These are phyloP conservation scores for Galaxias olidus DNA, from an alignment of 2,797 vertebrate species.

Conservation along the genomic window DNA sequence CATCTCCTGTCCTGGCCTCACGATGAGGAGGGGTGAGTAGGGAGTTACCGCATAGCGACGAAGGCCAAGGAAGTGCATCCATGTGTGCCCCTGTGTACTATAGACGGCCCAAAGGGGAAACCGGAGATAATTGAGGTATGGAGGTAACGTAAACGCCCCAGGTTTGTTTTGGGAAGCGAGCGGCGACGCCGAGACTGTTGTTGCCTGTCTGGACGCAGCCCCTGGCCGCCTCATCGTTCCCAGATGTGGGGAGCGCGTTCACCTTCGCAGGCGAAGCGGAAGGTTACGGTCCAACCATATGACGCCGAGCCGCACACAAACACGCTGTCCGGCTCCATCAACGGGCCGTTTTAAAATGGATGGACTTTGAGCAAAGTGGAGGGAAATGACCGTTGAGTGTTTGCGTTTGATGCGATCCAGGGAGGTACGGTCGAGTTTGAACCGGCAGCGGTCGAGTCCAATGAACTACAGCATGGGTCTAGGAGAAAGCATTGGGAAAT, in stretches of 20 bases:
- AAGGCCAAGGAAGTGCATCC: no score
- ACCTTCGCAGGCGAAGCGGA: slow-evolving; percentile 47
- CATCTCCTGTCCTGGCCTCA: no score
- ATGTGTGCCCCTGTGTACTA: no score
- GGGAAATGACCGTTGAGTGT: slow-evolving; percentile 16
- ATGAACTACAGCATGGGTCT: not conserved
- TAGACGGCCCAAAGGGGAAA: slow-evolving; percentile 13
- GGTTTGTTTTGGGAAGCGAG: slow-evolving; percentile 1
- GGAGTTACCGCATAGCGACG: no score
- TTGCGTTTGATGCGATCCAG: slow-evolving; percentile 25
- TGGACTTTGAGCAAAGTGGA: slow-evolving; percentile 45
- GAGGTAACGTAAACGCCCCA: slow-evolving; percentile 40
- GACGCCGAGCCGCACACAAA: slow-evolving; percentile 36
- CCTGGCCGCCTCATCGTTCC: slow-evolving; percentile 50
- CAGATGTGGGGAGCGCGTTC: slow-evolving; percentile 61
- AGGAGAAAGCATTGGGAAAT: not conserved
- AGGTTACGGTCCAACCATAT: slow-evolving; percentile 43
- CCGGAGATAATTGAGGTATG: slow-evolving; percentile 27
- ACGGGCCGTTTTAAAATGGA: slow-evolving; percentile 24
- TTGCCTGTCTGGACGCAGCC: slow-evolving; percentile 20
- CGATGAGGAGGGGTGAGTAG: no score
- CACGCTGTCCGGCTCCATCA: slow-evolving; percentile 35
- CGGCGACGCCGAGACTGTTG: slow-evolving; percentile 12
- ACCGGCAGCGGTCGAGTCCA: no score
- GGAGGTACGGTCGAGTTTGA: slow-evolving; percentile 15